Conservation (phyloP, 1,140 invertebrate genomes). For the Epicauta chinensis region DNA sequence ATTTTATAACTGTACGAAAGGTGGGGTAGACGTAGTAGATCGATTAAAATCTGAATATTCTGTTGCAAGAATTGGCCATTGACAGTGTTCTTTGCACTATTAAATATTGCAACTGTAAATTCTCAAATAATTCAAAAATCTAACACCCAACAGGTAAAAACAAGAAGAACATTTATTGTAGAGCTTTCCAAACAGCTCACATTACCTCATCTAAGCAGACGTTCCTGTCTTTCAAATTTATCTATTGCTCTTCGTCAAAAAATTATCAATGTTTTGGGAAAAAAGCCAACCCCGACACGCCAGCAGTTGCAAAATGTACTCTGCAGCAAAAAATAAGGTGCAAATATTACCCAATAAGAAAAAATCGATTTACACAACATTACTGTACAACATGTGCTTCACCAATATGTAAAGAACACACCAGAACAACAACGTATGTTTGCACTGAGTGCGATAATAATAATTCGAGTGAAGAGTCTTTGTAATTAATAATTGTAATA, state of each 20-base stretch:
- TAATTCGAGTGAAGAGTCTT: too few species aligned
- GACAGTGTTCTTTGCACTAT: background rate
- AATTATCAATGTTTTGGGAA: background rate
- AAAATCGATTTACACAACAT: background rate
- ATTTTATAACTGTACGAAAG: slow-evolving; percentile 30
- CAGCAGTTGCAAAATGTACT: background rate
- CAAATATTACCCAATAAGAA: background rate
- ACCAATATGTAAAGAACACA: background rate
- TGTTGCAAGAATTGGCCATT: background rate
- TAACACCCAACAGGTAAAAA: background rate
- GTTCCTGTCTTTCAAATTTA: background rate
- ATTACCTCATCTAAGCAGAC: background rate
- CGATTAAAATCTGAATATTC: too few species aligned
- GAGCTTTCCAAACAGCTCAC: background rate
- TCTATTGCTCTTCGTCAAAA: background rate
- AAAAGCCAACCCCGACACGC: background rate
- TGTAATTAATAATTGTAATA: too few species aligned
- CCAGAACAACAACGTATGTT: background rate
- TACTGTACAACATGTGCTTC: background rate
- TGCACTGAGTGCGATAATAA: too few species aligned
- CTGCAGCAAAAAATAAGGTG: background rate
- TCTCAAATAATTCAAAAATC: background rate
- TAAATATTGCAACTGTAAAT: background rate
- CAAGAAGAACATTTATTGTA: background rate
- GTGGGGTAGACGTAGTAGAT: slow-evolving; percentile 9